Percentiles rank a stretch among this genome's conserved stretches.
These are phyloP conservation scores for Crocodylus rhombifer DNA, from an alignment of 2,797 vertebrate species.

Conservation along the genomic window DNA sequence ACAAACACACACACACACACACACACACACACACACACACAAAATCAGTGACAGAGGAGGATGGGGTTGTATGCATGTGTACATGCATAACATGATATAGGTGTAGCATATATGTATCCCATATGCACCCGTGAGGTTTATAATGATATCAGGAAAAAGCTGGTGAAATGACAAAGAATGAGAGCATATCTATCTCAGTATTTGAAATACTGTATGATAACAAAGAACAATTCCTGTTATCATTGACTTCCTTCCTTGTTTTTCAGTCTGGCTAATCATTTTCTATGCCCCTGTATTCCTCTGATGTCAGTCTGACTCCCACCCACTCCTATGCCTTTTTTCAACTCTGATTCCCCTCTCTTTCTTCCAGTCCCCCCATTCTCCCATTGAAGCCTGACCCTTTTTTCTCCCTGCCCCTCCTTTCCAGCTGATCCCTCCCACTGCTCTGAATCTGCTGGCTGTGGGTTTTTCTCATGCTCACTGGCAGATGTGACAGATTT, in stretches of 20 bases:
- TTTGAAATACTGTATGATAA: neutral
- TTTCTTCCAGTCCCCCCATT: conserved; percentile 51
- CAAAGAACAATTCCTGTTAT: neutral
- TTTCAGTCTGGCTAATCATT: neutral
- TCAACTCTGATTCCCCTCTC: neutral
- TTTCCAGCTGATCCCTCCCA: conserved; percentile 67
- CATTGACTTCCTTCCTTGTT: neutral
- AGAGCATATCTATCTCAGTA: neutral
- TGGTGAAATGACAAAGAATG: neutral
- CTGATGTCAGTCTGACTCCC: neutral
- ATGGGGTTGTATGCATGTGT: neutral
- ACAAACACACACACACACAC: neutral
- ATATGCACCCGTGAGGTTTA: neutral
- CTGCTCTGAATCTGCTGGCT: conserved; percentile 68
- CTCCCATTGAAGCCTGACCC: conserved; percentile 68
- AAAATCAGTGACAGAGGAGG: no score
- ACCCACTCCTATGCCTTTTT: neutral
- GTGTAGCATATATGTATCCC: neutral
- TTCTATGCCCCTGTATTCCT: neutral
- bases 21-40: neutral
- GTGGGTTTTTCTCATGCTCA: conserved; percentile 59
- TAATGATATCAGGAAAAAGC: neutral
- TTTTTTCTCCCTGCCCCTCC: conserved; percentile 67
- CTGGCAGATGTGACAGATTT: conserved; percentile 77
- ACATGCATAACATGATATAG: neutral